Percentiles rank a stretch among this genome's conserved stretches.
Conservation (phyloP, 2,797 vertebrate genomes). For the Hipposideros larvatus region DNA sequence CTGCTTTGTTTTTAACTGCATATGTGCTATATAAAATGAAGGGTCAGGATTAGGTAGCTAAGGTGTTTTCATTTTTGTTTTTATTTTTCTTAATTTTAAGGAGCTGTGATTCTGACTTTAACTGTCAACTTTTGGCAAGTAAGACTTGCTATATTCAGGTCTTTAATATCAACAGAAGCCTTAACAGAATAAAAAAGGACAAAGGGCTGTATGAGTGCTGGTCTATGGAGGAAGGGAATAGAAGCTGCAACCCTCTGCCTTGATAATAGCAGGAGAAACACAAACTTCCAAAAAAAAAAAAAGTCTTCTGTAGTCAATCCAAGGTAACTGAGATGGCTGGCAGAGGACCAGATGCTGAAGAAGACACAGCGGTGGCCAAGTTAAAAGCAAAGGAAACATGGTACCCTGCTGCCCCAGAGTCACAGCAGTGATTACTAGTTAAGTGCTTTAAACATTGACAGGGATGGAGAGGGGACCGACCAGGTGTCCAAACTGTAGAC, state of each 20-base stretch:
- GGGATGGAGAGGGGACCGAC: neutral
- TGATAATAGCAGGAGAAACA: slow-evolving; percentile 29
- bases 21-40: neutral
- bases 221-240: neutral
- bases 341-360: slow-evolving; percentile 57
- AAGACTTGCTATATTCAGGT: slow-evolving; percentile 47
- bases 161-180: neutral
- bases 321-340: slow-evolving; percentile 50
- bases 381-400: slow-evolving; percentile 60
- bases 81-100: neutral
- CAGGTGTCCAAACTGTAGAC: slow-evolving; percentile 37
- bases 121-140: slow-evolving; percentile 6
- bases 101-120: slow-evolving; percentile 2
- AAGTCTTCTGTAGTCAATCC: slow-evolving; percentile 39
- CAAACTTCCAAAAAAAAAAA: neutral
- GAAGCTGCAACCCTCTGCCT: neutral
- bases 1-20: neutral
- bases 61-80: neutral
- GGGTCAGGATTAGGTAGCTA: neutral
- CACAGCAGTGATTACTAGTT: slow-evolving; percentile 54
- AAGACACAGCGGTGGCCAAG: slow-evolving; percentile 31
- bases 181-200: neutral
- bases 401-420: neutral
- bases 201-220: neutral
- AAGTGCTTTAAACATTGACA: slow-evolving; percentile 40